Evolutionary conservation across 2,113 vertebrate genomes (phyloP), one percentile per base, ranked within the genome.

Genomic region (Urocitellus parryii): DNA sequence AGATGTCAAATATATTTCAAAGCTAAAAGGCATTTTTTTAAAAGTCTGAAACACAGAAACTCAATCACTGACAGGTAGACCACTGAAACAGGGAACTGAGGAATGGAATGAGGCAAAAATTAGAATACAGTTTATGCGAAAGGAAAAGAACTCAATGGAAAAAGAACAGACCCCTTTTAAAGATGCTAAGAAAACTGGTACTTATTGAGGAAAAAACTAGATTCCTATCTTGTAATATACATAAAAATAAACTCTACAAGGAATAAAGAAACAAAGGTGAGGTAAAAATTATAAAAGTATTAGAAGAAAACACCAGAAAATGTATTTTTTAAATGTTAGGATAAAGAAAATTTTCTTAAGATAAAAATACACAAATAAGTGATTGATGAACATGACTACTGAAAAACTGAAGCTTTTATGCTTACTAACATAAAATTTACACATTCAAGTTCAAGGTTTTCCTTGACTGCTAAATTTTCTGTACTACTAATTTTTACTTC

Each of bases 341-440:
- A 65, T 70, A 74, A 76, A 89, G 16, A 65, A 89, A 24, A 5
- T 5, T 13, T 90, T 97, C 77, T 94, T 93, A 68, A 95, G 67
- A 86, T 56, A 96, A 95, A 92, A 94, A 79, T 78, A 12, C 24
- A 93, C 18, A 95, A 82, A 76, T 58, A 88, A 95, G 24, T 74
- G 63, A 63, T 20, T 92, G 68, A 93, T 91, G 11, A 20, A 51
- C 86, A 34, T 73, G 39, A 88, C 56, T 87, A 32, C 10, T 5
- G 91, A 87, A 96, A 88, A 78, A 53, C 6, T 61, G 92, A 58
- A 84, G n/a, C 37, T 84, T 94, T 88, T 83, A 65, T 6, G n/a
- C 78, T 2, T 34, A 70, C 12, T n/a, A n/a, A n/a, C n/a, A n/a
- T 48, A 67, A 93, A 85, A 82, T 34, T 2, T 74, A 45, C 0